phyloP scores from a whole-genome alignment of 1,140 invertebrate genomes.

The Lordiphosa collinella region DNA sequence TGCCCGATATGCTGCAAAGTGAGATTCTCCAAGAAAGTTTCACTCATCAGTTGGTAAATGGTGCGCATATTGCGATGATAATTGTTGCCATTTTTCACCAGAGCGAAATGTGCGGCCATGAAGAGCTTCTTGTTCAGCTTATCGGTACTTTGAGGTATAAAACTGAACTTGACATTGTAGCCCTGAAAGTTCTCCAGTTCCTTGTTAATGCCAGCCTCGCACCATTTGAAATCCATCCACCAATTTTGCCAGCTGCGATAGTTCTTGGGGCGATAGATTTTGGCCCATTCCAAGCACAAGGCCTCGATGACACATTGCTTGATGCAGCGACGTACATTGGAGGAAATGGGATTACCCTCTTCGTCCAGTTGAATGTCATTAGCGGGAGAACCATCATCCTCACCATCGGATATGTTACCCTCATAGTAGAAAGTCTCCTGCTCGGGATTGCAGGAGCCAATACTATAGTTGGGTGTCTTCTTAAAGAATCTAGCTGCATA shows the following conservation, averaged over 20 bases:
- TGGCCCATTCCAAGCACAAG: constrained; percentile 10
- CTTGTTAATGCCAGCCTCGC: constrained; percentile 16
- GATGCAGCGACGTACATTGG: not conserved
- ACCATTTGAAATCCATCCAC: constrained; percentile 40
- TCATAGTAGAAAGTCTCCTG: not conserved
- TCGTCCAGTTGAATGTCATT: not conserved
- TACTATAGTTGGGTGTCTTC: not conserved
- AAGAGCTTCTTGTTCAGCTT: not conserved
- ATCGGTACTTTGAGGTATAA: not conserved
- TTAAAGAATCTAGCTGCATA: constrained; percentile 16
- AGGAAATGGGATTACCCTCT: not conserved
- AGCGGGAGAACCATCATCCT: not conserved
- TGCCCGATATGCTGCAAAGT: not conserved
- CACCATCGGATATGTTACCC: not conserved
- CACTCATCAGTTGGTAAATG: constrained; percentile 24
- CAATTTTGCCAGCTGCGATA: constrained; percentile 33
- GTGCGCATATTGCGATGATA: constrained; percentile 16
- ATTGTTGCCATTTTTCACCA: constrained; percentile 18
- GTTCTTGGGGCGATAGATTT: constrained; percentile 6
- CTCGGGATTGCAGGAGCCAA: not conserved
- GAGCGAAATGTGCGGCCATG: not conserved
- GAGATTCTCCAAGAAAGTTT: constrained; percentile 14
- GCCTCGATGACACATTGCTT: not conserved
- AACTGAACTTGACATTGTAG: constrained; percentile 15
- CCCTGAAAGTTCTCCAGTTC: constrained; percentile 20